Conservation (phyloP, 2,113 vertebrate species). For the Phrynosoma platyrhinos region DNA sequence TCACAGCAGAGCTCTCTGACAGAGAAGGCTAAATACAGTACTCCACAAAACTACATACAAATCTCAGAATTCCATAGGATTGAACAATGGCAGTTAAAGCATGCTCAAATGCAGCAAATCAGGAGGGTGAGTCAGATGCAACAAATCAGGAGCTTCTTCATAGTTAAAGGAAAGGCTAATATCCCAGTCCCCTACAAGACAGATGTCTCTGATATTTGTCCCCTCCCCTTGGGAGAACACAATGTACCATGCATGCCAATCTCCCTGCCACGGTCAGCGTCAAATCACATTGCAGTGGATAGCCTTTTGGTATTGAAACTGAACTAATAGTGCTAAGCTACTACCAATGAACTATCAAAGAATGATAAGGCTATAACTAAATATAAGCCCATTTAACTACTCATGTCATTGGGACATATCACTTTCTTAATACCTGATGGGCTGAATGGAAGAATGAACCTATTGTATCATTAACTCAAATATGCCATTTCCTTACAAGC, state of each 20-base stretch:
- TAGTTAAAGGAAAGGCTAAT: neutral
- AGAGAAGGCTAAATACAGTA: too few relatives aligned
- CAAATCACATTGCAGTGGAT: conserved; percentile 1
- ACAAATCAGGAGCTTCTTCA: neutral
- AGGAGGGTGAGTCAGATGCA: too few relatives aligned
- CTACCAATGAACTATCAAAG: neutral
- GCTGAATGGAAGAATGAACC: neutral
- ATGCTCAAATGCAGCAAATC: too few relatives aligned
- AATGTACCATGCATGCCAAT: conserved; percentile 5
- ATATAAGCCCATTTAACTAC: neutral
- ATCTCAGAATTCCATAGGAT: too few relatives aligned
- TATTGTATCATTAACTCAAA: fast-evolving
- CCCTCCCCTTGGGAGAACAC: neutral
- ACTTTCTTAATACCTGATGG: conserved; percentile 17
- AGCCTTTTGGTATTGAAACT: neutral
- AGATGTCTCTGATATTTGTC: neutral
- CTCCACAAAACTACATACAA: too few relatives aligned
- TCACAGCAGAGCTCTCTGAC: too few relatives aligned
- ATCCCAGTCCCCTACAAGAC: neutral
- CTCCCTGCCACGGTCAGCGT: conserved; percentile 15
- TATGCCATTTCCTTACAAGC: neutral
- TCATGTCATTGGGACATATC: conserved; percentile 16
- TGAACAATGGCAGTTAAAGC: too few relatives aligned
- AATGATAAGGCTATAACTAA: neutral
- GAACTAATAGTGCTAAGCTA: conserved; percentile 43